These are phyloP conservation scores for Microctonus brassicae DNA, from an alignment of 2,888 invertebrate species.

Conservation along the genomic window DNA sequence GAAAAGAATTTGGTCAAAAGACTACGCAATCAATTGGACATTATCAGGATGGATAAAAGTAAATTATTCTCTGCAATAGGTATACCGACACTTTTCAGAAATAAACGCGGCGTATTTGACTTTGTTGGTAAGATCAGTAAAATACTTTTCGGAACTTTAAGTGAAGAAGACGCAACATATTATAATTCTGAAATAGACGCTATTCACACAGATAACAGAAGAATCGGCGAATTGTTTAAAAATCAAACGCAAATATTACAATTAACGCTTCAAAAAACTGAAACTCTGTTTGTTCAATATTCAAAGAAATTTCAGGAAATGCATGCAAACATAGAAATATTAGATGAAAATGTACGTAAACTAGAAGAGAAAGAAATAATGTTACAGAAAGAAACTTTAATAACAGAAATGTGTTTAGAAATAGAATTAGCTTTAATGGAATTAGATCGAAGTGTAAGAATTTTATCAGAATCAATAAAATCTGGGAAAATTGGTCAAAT, in stretches of 20 bases:
- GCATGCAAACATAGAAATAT: background rate
- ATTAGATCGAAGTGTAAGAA: background rate
- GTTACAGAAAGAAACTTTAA: background rate
- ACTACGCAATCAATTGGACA: background rate
- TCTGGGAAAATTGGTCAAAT: background rate
- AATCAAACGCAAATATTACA: conserved; percentile 27
- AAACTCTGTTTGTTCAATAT: background rate
- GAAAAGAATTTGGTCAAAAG: conserved; percentile 2
- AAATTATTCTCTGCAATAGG: background rate
- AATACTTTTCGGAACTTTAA: conserved; percentile 19
- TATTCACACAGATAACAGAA: conserved; percentile 17
- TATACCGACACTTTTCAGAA: background rate
- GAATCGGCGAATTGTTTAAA: conserved; percentile 22
- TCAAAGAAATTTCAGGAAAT: background rate
- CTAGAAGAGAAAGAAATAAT: background rate
- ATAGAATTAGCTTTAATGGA: background rate
- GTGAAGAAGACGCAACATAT: background rate
- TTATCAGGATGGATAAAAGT: background rate
- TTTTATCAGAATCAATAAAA: background rate
- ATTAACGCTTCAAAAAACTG: conserved; percentile 10
- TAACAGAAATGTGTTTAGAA: background rate
- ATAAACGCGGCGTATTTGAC: conserved; percentile 16
- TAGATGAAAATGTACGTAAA: background rate
- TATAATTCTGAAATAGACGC: background rate
- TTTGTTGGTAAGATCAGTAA: conserved; percentile 26